Evolutionary conservation across 2,797 vertebrate species (phyloP), one percentile per base, ranked within the genome.

Genomic region (Lepilemur ruficaudatus): DNA sequence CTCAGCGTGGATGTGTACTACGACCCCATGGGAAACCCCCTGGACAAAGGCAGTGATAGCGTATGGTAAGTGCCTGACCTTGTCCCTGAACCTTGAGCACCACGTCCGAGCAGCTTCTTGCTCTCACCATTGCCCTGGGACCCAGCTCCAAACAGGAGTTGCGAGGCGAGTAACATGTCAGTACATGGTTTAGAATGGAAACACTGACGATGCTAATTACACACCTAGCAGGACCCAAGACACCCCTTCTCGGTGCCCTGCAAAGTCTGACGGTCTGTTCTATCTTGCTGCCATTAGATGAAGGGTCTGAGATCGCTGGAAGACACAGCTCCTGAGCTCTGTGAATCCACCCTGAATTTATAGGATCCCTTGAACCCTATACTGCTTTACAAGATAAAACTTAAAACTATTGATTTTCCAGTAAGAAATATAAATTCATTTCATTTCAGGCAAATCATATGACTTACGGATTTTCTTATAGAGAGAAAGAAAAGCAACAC

Each of bases 1-100:
- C 99, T 99, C 88, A 98, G 98, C 0, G 87, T 99, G 76, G 99
- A 99, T 83, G 97, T 98, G 55, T 97, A 99, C 95, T 98, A 99
- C 0, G 99, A 99, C 52, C 23, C 90, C 7, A 70, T 86, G 3
- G 98, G 98, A 67, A 98, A 98, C 48, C 98, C 98, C 2, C 17
- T 98, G 91, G 92, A 98, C 9, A 98, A 65, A 35, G 81, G 97
- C 57, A 96, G 97, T 50, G 98, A 99, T 52, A 99, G 99, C 0
- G 23, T 99, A 43, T 99, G 99, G 99, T 99, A 97, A 98, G 79
- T 90, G 22, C 46, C 18, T 2, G 8, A 13, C 14, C 38, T 38
- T 76, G 32, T 35, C 48, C 59, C 32, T 17, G 63, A n/a, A 25
- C 81, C 12, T 4, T 17, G 15, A 50, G 6, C n/a, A 8, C 28